phyloP scores from a whole-genome alignment of 2,113 vertebrate species.

The Gadus chalcogrammus region DNA sequence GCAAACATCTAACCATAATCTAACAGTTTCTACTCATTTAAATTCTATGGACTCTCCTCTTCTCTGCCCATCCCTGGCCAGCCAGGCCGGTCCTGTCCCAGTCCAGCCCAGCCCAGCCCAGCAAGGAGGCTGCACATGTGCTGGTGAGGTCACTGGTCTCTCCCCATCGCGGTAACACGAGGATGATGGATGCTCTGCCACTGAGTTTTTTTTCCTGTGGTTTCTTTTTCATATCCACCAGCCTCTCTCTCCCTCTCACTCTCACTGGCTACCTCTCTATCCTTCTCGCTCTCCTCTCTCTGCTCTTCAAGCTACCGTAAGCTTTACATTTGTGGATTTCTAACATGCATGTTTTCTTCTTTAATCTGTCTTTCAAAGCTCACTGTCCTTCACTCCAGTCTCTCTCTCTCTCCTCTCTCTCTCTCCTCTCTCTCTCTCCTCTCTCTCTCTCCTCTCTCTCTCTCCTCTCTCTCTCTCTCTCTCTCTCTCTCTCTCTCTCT shows the following conservation, averaged over 20 bases:
- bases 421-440: conserved; percentile 1
- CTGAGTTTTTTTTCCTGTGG: conserved; percentile 58
- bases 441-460: conserved; percentile 32
- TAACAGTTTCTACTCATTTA: conserved; percentile 12
- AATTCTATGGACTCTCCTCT: not conserved
- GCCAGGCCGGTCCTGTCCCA: no score
- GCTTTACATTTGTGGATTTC: not conserved
- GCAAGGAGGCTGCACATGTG: conserved; percentile 60
- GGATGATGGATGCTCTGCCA: conserved; percentile 65
- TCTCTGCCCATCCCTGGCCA: not conserved
- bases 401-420: not conserved
- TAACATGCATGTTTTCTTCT: not conserved
- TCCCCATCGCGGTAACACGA: conserved; percentile 63
- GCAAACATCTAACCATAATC: no score
- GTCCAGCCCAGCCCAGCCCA: conserved; percentile 44
- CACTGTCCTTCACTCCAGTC: conserved; percentile 26
- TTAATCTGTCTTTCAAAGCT: not conserved
- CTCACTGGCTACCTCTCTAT: not conserved
- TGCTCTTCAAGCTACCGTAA: not conserved
- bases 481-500: conserved; percentile 29
- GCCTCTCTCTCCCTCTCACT: conserved; percentile 23
- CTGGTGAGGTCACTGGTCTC: conserved; percentile 66
- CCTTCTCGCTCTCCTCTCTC: not conserved
- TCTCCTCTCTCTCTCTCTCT: conserved; percentile 18
- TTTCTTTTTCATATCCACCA: conserved; percentile 41